Evolutionary conservation across 64 coral and sea anemone genomes (phyloP).

Genomic region (Porites australiensis): DNA sequence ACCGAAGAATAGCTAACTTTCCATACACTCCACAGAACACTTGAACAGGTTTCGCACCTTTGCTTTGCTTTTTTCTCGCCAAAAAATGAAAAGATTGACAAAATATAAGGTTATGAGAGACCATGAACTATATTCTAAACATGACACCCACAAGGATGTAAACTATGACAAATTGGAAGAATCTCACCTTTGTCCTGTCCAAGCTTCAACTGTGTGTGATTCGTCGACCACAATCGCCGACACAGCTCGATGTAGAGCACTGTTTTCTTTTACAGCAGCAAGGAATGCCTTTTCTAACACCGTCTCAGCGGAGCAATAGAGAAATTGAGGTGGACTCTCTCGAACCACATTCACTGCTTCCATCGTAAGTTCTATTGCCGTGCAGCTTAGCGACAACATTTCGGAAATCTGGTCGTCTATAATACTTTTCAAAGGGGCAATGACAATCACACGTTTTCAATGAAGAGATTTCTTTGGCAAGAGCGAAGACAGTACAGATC

Average conservation of each 20-base stretch:
- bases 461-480: neutral
- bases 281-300: neutral
- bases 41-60: constrained; percentile 10
- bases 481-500: neutral
- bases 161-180: neutral
- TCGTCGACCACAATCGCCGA: constrained; percentile 28
- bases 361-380: neutral
- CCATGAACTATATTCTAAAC: neutral
- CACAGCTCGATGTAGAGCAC: neutral
- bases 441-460: neutral
- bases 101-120: neutral
- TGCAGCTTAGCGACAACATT: neutral
- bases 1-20: constrained; percentile 32
- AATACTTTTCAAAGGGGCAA: constrained; percentile 22
- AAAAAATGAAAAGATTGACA: neutral
- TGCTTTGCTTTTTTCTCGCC: neutral
- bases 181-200: constrained; percentile 41
- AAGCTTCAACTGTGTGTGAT: constrained; percentile 48
- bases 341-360: neutral
- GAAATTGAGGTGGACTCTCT: neutral
- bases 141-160: neutral
- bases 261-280: neutral
- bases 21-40: constrained; percentile 23
- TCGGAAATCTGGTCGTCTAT: too few species aligned
- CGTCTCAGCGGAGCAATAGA: neutral